phyloP scores from a whole-genome alignment of 2,888 invertebrate genomes.

The Stenichneumon culpator region DNA sequence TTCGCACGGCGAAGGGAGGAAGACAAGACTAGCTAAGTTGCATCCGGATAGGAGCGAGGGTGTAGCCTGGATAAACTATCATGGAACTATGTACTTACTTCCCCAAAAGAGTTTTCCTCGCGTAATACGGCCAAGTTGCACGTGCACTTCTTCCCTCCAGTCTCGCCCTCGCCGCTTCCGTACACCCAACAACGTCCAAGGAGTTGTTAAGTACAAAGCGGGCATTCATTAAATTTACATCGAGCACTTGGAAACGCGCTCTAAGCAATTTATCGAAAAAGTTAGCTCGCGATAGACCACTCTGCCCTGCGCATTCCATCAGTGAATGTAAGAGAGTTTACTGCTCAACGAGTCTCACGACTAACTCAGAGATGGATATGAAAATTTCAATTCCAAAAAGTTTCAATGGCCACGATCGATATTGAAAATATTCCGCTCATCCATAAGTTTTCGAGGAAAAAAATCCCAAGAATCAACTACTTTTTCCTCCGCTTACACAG shows the following conservation, averaged over 20 bases:
- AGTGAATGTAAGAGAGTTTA: conserved; percentile 37
- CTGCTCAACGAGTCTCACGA: conserved; percentile 25
- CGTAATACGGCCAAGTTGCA: conserved; percentile 40
- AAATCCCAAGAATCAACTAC: no score
- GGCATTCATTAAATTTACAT: conserved; percentile 66
- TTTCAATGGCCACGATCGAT: no score
- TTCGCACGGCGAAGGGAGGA: conserved; percentile 5
- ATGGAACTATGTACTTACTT: conserved; percentile 38
- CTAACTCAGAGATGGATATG: neutral
- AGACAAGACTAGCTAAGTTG: conserved; percentile 18
- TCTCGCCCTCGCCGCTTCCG: conserved; percentile 26
- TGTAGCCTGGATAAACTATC: conserved; percentile 20
- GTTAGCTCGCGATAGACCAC: conserved; percentile 57
- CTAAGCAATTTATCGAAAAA: conserved; percentile 67
- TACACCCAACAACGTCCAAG: conserved; percentile 17
- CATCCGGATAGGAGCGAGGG: conserved; percentile 16
- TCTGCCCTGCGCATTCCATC: conserved; percentile 3
- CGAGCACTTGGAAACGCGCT: conserved; percentile 62
- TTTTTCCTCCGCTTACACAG: no score
- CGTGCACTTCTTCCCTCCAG: conserved; percentile 38
- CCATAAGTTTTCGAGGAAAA: no score
- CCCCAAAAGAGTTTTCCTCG: conserved; percentile 48
- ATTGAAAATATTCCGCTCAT: no score
- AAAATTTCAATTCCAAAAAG: no score
- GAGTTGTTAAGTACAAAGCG: conserved; percentile 65